Base-by-base conservation (phyloP, 37 sponge, comb jelly and placozoan species). In the Halichondria panicea region DNA sequence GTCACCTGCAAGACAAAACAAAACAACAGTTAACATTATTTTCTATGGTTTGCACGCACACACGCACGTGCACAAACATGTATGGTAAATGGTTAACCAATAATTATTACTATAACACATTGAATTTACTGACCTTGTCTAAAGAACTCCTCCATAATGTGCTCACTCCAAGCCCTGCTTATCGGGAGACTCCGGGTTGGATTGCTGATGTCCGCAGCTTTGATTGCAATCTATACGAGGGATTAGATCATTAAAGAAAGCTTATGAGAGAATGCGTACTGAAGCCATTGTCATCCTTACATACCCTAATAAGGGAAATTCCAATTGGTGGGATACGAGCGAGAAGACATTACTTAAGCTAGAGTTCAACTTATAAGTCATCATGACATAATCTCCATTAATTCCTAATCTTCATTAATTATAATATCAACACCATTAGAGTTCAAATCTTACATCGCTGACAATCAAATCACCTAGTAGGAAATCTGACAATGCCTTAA, bases 151-250 rank as follows among this genome's bases (percentile, higher is more conserved):
- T 85, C 91, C 91, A 91, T 91, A 21, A 91, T 85, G 36, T 77
- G 65, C 60, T 81, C 79, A 77, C 87, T 81, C 91, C 91, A 91
- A 44, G 19, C 36, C 58, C 58, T 76, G 48, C 86, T 78, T 5
- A 85, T 39, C 1, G 30, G 25, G 28, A 84, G 73, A 6, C 69
- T 66, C 22, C 91, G 54, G 18, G 78, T 56, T 33, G 87, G 87
- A 41, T 91, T 91, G 58, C 91, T 91, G 64, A 91, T 85, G 65
- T 91, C 91, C 63, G 91, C 91, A 78, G 84, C 79, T 65, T 91
- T 91, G 34, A 91, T 71, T 3, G 91, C 87, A 24, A 91, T 81
- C 82, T 85, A 84, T 13, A 34, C 52, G 25, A 55, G 9, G 9
- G 56, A 7, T 9, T n/a, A n/a, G 54, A 52, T 52, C 13, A 52